phyloP scores from a whole-genome alignment of 2,888 invertebrate genomes.

The Encarsia formosa region DNA sequence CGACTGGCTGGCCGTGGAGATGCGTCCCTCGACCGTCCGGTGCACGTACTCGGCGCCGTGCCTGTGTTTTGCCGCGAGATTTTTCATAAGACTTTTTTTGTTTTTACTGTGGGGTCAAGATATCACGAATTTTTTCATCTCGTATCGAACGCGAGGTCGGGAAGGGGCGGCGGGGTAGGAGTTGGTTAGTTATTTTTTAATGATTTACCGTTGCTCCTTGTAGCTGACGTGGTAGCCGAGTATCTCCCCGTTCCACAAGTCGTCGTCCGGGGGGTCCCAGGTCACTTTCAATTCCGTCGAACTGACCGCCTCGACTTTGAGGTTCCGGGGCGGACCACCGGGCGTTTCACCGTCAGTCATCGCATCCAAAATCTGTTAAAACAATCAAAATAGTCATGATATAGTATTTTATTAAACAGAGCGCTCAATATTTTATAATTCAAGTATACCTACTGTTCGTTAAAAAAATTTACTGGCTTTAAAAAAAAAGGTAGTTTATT shows the following conservation, averaged over 20 bases:
- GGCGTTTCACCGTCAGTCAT: conserved; percentile 55
- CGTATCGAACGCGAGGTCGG: too few species aligned
- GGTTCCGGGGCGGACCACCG: conserved; percentile 76
- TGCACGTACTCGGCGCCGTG: conserved; percentile 41
- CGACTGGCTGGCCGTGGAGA: conserved; percentile 46
- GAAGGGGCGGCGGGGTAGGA: too few species aligned
- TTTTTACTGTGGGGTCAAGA: too few species aligned
- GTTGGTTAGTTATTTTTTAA: too few species aligned
- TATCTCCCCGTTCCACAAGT: conserved; percentile 83
- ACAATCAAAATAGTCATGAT: too few species aligned
- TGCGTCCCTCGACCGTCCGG: conserved; percentile 47
- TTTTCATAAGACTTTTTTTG: too few species aligned
- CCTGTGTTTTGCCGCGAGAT: conserved; percentile 35
- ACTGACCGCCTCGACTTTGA: conserved; percentile 78
- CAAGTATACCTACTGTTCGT: too few species aligned
- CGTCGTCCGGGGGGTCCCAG: conserved; percentile 83
- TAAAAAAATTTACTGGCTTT: too few species aligned
- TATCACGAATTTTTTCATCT: too few species aligned
- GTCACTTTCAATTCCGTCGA: conserved; percentile 79
- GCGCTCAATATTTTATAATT: too few species aligned
- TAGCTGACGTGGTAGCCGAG: conserved; percentile 85
- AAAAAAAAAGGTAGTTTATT: too few species aligned
- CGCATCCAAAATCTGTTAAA: conserved; percentile 44
- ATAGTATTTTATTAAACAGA: too few species aligned
- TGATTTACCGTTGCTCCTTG: conserved; percentile 57